These are phyloP conservation scores for Diachasma alloeum DNA, from an alignment of 1,140 invertebrate genomes.

Conservation along the genomic window DNA sequence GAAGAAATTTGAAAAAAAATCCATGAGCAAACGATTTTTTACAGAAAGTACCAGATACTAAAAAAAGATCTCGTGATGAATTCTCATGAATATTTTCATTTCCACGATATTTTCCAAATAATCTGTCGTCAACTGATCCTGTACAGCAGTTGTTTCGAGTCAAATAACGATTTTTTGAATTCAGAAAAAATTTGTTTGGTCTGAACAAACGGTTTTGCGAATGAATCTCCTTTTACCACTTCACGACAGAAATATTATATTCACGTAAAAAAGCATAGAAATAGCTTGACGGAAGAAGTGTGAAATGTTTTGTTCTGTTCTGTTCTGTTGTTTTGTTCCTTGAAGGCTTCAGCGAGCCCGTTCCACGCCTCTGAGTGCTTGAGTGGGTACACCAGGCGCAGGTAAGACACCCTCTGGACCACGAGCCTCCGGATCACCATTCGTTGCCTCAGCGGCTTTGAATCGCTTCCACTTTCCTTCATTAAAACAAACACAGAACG, in stretches of 20 bases:
- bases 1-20: no score
- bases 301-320: background rate
- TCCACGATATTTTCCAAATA: no score
- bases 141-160: no score
- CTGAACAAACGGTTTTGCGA: no score
- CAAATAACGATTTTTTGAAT: no score
- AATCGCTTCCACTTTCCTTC: conserved; percentile 61
- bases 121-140: no score
- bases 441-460: conserved; percentile 55
- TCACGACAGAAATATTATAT: background rate
- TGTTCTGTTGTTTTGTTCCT: background rate
- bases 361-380: conserved; percentile 50
- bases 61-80: no score
- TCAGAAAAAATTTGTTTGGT: no score
- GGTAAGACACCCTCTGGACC: conserved; percentile 47
- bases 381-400: conserved; percentile 50
- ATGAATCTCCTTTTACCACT: background rate
- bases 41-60: no score
- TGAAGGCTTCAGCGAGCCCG: conserved; percentile 46
- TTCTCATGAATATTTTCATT: no score
- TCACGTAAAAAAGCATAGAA: background rate
- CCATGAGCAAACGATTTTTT: no score
- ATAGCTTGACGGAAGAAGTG: conserved; percentile 5
- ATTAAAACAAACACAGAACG: background rate
- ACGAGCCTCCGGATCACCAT: conserved; percentile 50